Percentiles rank a stretch among this genome's conserved stretches.
phyloP scores from a whole-genome alignment of 2,888 invertebrate species.

The Drosophila mayaguana region DNA sequence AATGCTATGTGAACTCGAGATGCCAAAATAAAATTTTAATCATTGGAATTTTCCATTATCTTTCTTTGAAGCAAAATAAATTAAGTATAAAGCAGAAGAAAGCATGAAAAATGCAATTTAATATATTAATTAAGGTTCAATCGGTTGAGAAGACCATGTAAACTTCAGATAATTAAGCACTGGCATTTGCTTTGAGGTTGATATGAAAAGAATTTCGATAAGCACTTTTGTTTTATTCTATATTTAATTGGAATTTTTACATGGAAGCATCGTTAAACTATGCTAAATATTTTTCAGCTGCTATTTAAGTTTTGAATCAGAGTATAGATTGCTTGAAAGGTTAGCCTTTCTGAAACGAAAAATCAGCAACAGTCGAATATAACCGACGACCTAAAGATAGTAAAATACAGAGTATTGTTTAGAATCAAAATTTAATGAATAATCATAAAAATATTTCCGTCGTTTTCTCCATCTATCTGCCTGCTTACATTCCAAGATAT shows the following conservation, averaged over 20 bases:
- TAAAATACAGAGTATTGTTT: neutral
- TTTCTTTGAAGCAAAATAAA: constrained; percentile 15
- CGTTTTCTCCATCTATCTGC: neutral
- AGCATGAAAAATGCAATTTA: constrained; percentile 32
- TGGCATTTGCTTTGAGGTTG: neutral
- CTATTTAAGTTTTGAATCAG: too few species aligned
- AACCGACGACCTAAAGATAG: too few species aligned
- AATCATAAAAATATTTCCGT: neutral
- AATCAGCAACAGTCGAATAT: too few species aligned
- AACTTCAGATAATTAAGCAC: constrained; percentile 25
- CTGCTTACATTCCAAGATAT: neutral
- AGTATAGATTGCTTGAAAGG: too few species aligned
- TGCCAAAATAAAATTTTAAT: constrained; percentile 12
- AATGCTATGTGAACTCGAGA: constrained; percentile 1
- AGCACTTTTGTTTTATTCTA: too few species aligned
- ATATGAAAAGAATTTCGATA: too few species aligned
- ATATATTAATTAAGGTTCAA: constrained; percentile 22
- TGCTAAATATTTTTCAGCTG: too few species aligned
- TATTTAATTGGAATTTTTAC: too few species aligned
- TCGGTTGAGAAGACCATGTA: constrained; percentile 34
- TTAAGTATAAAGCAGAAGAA: constrained; percentile 27
- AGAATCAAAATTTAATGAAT: neutral
- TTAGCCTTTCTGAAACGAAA: too few species aligned
- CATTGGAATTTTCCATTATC: constrained; percentile 20
- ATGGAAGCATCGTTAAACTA: too few species aligned